Conservation (phyloP, 2,113 vertebrate genomes). For the Cervus canadensis region DNA sequence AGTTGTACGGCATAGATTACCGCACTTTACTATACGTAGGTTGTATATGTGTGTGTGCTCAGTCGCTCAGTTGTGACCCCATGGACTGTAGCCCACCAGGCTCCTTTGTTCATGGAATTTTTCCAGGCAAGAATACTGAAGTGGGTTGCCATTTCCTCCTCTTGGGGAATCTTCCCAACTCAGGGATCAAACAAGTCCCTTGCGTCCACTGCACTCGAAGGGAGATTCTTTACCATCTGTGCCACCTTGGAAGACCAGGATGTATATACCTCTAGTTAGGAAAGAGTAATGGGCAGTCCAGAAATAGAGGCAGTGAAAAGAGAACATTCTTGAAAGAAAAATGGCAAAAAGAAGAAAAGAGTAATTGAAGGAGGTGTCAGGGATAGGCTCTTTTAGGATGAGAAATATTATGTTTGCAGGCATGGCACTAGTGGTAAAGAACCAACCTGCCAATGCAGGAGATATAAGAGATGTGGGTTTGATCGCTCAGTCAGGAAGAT, state of each 20-base stretch:
- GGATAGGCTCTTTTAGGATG: not conserved
- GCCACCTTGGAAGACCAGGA: not conserved
- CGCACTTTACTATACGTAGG: not conserved
- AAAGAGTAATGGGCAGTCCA: not conserved
- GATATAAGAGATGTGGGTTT: not conserved
- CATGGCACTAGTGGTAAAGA: not conserved
- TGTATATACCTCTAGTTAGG: not conserved
- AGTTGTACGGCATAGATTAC: not conserved
- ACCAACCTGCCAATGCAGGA: accelerated
- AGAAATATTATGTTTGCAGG: not conserved
- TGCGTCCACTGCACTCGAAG: not conserved
- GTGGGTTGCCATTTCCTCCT: not conserved
- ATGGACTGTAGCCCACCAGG: not conserved
- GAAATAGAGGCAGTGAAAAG: not conserved
- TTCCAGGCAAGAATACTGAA: not conserved
- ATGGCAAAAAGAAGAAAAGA: not conserved
- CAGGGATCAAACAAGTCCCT: not conserved
- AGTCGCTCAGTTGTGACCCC: not conserved
- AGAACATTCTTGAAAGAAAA: not conserved
- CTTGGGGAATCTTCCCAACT: not conserved
- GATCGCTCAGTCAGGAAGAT: not conserved
- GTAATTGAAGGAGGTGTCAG: not conserved
- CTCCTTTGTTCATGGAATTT: not conserved
- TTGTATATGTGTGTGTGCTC: too few relatives aligned
- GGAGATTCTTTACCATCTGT: not conserved